Conservation (phyloP, 2,113 vertebrate genomes). For the Hemibagrus wyckioides region DNA sequence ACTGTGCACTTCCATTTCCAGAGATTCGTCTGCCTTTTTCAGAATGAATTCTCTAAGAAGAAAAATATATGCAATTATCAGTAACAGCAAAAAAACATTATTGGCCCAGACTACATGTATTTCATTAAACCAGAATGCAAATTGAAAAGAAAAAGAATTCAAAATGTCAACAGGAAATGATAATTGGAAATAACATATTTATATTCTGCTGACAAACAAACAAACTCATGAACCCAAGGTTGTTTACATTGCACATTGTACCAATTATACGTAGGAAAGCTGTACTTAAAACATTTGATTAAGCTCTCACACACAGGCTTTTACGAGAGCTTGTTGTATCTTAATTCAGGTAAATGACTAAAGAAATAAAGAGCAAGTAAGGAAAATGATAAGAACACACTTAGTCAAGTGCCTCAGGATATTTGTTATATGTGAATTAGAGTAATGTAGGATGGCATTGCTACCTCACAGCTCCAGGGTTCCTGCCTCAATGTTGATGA, state of each 20-base stretch:
- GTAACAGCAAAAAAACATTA: constrained; percentile 24
- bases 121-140: not conserved
- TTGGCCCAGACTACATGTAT: not conserved
- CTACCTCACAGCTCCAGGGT: not conserved
- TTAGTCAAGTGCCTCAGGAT: not conserved
- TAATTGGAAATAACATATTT: not conserved
- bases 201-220: not conserved
- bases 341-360: not conserved
- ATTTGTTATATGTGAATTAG: not conserved
- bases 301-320: not conserved
- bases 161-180: not conserved
- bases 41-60: constrained; percentile 17
- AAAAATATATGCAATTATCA: constrained; percentile 16
- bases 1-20: constrained; percentile 31
- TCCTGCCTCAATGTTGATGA: no score
- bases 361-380: not conserved
- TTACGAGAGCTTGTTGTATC: not conserved
- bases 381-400: not conserved
- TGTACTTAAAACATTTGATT: not conserved
- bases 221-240: not conserved
- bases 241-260: not conserved
- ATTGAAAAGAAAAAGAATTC: not conserved
- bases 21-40: not conserved
- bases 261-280: not conserved
- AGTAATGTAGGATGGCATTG: not conserved